A percentile compares a stretch with the other conserved stretches of the same genome.
These are phyloP conservation scores for Erebia epiphron DNA, from an alignment of 2,888 invertebrate genomes.

Conservation along the genomic window DNA sequence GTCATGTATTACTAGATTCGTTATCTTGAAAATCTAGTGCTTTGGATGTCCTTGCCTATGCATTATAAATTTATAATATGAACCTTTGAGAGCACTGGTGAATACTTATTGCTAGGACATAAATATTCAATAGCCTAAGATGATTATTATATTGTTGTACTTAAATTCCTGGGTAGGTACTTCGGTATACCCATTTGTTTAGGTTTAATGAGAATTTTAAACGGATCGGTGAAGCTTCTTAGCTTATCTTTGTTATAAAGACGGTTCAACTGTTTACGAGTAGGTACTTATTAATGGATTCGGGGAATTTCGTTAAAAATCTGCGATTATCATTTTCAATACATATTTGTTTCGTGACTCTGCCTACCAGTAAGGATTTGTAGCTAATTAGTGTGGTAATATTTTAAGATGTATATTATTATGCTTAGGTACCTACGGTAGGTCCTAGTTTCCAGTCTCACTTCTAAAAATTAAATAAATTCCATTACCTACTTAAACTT, in stretches of 20 bases:
- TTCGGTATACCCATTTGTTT: neutral
- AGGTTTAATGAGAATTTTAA: neutral
- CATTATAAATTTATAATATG: constrained; percentile 45
- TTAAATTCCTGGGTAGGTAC: neutral
- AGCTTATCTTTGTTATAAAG: neutral
- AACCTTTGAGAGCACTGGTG: constrained; percentile 37
- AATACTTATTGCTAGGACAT: constrained; percentile 39
- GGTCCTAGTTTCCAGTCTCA: too few species aligned
- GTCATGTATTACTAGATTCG: constrained; percentile 5
- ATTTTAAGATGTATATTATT: too few species aligned
- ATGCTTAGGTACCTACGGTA: too few species aligned
- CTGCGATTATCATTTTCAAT: too few species aligned
- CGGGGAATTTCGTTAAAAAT: too few species aligned
- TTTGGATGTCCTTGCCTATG: constrained; percentile 50
- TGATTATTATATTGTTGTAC: neutral
- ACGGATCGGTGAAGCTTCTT: neutral
- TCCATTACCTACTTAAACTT: too few species aligned
- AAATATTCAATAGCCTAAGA: constrained; percentile 22
- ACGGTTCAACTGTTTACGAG: neutral
- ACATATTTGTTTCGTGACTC: too few species aligned
- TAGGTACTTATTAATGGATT: neutral
- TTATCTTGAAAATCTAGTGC: constrained; percentile 48
- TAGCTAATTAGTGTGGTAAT: too few species aligned
- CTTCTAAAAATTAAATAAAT: too few species aligned
- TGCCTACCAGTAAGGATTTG: too few species aligned